Conservation (phyloP, 1,140 invertebrate species). For the Drosophila carrolli region DNA sequence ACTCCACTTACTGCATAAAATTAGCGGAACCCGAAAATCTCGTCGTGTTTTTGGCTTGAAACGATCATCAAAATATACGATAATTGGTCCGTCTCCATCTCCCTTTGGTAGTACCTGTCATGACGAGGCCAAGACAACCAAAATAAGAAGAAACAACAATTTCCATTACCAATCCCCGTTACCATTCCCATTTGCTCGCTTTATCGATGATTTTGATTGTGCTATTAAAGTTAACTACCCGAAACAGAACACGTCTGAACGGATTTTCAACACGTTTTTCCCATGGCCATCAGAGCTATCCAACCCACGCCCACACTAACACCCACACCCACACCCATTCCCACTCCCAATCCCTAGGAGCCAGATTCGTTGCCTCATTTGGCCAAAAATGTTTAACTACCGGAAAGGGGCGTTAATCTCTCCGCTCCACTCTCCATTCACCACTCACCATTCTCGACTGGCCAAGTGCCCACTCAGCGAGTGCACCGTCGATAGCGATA, state of each 20-base stretch:
- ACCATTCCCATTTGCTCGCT: slow-evolving; percentile 21
- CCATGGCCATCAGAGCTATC: slow-evolving; percentile 14
- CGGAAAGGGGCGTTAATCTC: slow-evolving; percentile 76
- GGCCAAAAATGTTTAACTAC: slow-evolving; percentile 61
- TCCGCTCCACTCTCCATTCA: slow-evolving; percentile 7
- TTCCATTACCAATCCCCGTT: slow-evolving; percentile 20
- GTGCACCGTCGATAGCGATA: slow-evolving; percentile 23
- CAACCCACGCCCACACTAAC: neutral
- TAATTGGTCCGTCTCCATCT: slow-evolving; percentile 5
- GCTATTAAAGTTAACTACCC: slow-evolving; percentile 37
- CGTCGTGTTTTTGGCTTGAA: slow-evolving; percentile 4
- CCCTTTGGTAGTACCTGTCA: neutral
- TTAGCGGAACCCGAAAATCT: slow-evolving; percentile 16
- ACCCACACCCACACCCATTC: slow-evolving; percentile 1
- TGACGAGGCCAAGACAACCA: neutral
- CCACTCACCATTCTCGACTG: slow-evolving; percentile 4
- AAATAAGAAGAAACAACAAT: slow-evolving; percentile 4
- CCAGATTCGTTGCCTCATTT: slow-evolving; percentile 46
- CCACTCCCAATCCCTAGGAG: slow-evolving; percentile 9
- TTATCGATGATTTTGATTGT: slow-evolving; percentile 35
- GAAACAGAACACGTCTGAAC: slow-evolving; percentile 21
- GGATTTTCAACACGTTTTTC: slow-evolving; percentile 38
- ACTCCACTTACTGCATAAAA: slow-evolving; percentile 12
- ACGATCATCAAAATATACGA: slow-evolving; percentile 17
- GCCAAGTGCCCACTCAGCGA: slow-evolving; percentile 63